These are phyloP conservation scores for Nemopilema nomurai DNA, from an alignment of 30 jellyfish, hydroid and myxozoan species.

Conservation along the genomic window DNA sequence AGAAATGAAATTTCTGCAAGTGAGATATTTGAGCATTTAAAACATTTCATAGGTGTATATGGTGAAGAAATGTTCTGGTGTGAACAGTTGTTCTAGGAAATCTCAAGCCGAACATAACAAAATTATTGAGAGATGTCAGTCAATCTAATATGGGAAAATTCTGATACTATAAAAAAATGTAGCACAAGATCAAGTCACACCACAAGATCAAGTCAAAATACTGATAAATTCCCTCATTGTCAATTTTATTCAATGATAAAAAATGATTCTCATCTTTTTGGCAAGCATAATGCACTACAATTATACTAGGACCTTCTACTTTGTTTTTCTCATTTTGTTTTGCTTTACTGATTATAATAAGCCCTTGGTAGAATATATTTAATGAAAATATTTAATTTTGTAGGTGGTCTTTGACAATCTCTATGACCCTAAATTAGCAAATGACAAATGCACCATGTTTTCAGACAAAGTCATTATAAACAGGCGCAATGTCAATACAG, in stretches of 20 bases:
- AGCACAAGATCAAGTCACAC: neutral
- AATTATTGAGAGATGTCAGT: neutral
- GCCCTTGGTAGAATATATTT: neutral
- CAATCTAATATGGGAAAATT: neutral
- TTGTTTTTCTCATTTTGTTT: neutral
- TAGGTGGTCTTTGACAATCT: neutral
- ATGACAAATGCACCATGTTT: constrained; percentile 40
- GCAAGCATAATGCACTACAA: neutral
- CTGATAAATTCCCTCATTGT: neutral
- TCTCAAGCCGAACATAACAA: neutral
- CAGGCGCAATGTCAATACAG: constrained; percentile 23
- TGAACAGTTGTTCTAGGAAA: neutral
- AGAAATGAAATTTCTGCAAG: constrained; percentile 40
- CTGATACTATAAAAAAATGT: neutral
- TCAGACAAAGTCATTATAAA: constrained; percentile 20
- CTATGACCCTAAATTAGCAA: constrained; percentile 10
- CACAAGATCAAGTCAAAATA: neutral
- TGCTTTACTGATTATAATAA: neutral
- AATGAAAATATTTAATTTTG: neutral
- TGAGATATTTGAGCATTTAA: constrained; percentile 1
- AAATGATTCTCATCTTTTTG: neutral
- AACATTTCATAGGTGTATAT: neutral
- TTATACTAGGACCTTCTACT: neutral
- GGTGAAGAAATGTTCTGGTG: neutral
- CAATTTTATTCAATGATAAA: neutral